Base-by-base conservation (phyloP, 2,113 vertebrate genomes). In the Rhinoderma darwinii region DNA sequence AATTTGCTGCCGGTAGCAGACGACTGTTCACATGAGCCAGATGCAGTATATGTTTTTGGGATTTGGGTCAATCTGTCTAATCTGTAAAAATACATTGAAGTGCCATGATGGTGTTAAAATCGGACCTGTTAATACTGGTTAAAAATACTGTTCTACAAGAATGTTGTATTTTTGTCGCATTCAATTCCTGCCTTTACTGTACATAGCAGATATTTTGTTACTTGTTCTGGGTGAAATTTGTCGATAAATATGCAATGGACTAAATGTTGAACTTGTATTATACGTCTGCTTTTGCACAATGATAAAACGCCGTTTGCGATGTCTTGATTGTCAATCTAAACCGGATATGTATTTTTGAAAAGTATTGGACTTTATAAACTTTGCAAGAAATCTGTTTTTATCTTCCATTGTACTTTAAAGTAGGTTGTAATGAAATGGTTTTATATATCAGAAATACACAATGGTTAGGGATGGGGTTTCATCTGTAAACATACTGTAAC, bases 201-300 rank as follows among this genome's bases (percentile, higher is more conserved):
- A 94, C 90, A 93, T 92, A 93, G 89, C 91, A 91, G 92, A 91
- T 94, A 90, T 93, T 93, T 92, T 93, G 91, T 93, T 84, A 89
- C 84, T 92, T 92, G 92, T 93, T 91, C 91, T 93, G 91, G 92
- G 93, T 93, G 92, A 93, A 89, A 92, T 89, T 92, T 89, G 90
- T 94, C 93, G 91, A 93, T 93, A 88, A 90, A 88, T 90, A 93
- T 91, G 92, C 92, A 93, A 93, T 92, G 90, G 90, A 93, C 90
- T 92, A 91, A n/a, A 43, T 43, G 37, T 74, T 74, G 20, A 74
- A 43, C 39, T 43, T 14, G 72, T 51, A 77, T 89, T 94, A 94
- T 94, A 95, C 93, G 92, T 92, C 93, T 95, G 94, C 93, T 94
- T 92, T 92, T 95, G 93, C 93, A 94, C 92, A 91, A 35, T 35